These are phyloP conservation scores for Apoda limacodes DNA, from an alignment of 2,888 invertebrate species.

Conservation along the genomic window DNA sequence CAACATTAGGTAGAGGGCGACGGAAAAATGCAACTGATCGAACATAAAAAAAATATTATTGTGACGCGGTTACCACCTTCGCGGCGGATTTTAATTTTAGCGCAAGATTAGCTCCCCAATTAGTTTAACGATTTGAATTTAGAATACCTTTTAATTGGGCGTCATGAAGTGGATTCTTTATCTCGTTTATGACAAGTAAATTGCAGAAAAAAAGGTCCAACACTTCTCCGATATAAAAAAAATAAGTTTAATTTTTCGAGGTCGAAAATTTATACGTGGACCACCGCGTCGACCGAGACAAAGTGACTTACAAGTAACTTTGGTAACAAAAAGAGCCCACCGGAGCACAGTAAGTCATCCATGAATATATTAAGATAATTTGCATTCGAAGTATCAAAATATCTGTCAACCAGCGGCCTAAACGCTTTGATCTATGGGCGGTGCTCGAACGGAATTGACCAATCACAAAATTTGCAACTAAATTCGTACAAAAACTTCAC, in stretches of 20 bases:
- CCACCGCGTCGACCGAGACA: constrained; percentile 52
- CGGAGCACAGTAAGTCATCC: constrained; percentile 52
- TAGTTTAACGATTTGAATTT: constrained; percentile 26
- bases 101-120: constrained; percentile 30
- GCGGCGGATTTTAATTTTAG: constrained; percentile 32
- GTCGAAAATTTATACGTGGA: too few species aligned
- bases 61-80: constrained; percentile 33
- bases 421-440: constrained; percentile 44
- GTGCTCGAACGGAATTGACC: too few species aligned
- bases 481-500: too few species aligned
- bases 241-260: constrained; percentile 50
- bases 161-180: too few species aligned
- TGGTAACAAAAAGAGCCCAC: constrained; percentile 53
- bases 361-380: constrained; percentile 58
- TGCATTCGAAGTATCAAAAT: constrained; percentile 53
- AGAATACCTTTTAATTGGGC: constrained; percentile 16
- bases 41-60: constrained; percentile 52
- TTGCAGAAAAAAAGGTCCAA: neutral
- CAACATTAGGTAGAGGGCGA: constrained; percentile 32
- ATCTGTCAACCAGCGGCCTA: constrained; percentile 54
- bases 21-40: constrained; percentile 35
- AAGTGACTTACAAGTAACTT: constrained; percentile 63
- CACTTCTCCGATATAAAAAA: constrained; percentile 17
- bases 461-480: too few species aligned
- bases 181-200: too few species aligned